Evolutionary conservation across 2,113 vertebrate genomes (phyloP).

Genomic region (Poicephalus gulielmi): DNA sequence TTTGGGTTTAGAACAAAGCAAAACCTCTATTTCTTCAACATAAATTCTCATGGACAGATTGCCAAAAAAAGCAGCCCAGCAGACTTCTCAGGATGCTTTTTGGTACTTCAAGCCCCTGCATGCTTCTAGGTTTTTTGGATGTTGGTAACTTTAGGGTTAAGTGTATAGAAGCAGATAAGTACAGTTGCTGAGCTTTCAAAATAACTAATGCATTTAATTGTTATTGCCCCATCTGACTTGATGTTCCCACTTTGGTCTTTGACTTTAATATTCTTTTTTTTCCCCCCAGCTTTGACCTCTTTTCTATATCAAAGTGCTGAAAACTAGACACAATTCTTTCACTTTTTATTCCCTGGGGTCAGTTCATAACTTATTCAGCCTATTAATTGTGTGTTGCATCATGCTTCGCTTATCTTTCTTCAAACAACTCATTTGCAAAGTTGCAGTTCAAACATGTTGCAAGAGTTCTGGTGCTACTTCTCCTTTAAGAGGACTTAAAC

Average conservation of each 20-base stretch:
- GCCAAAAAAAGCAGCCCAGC: background rate
- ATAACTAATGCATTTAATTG: background rate
- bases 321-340: background rate
- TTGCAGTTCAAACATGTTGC: background rate
- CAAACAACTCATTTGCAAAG: constrained; percentile 31
- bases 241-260: background rate
- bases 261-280: background rate
- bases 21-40: background rate
- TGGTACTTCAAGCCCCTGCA: background rate
- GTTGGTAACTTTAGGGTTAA: background rate
- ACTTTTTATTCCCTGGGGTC: constrained; percentile 25
- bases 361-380: constrained; percentile 23
- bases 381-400: constrained; percentile 2
- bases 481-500: background rate
- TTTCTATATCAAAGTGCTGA: constrained; percentile 49
- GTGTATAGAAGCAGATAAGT: background rate
- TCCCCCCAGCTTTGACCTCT: background rate
- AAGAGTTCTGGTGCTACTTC: background rate
- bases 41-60: background rate
- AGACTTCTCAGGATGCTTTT: background rate
- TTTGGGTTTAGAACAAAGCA: background rate
- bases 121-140: background rate
- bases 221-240: background rate
- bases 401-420: constrained; percentile 44
- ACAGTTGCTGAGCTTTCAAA: background rate